Evolutionary conservation across 2,888 invertebrate species (phyloP).

Genomic region (Temnothorax rugatulus): DNA sequence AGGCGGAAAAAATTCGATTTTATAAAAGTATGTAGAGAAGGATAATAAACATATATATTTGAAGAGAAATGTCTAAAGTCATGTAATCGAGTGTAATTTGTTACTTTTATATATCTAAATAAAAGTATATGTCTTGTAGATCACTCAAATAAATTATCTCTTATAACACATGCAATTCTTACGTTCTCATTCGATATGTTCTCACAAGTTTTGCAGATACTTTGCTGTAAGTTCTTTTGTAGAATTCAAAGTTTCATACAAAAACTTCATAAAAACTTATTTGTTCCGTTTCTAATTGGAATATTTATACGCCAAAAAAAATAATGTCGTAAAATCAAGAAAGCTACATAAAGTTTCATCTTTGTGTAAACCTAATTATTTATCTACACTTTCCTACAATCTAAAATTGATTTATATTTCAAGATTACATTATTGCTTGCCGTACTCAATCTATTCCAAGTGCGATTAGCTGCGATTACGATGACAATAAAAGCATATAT

Average conservation of each 20-base stretch:
- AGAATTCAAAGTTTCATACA: neutral
- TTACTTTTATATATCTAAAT: neutral
- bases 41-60: neutral
- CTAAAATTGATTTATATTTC: neutral
- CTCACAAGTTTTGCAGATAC: neutral
- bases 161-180: neutral
- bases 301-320: no score
- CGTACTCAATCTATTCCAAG: no score
- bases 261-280: neutral
- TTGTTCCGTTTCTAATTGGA: neutral
- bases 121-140: neutral
- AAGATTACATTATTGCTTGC: no score
- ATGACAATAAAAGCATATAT: no score
- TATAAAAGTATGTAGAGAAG: neutral
- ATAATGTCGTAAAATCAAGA: no score
- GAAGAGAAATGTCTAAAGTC: neutral
- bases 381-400: constrained; percentile 7
- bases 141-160: neutral
- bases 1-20: neutral
- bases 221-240: neutral
- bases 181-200: neutral
- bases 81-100: neutral
- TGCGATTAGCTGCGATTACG: no score
- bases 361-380: neutral
- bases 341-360: no score